These are phyloP conservation scores for Taenioides sp. DNA, from an alignment of 2,797 vertebrate species.

Conservation along the genomic window DNA sequence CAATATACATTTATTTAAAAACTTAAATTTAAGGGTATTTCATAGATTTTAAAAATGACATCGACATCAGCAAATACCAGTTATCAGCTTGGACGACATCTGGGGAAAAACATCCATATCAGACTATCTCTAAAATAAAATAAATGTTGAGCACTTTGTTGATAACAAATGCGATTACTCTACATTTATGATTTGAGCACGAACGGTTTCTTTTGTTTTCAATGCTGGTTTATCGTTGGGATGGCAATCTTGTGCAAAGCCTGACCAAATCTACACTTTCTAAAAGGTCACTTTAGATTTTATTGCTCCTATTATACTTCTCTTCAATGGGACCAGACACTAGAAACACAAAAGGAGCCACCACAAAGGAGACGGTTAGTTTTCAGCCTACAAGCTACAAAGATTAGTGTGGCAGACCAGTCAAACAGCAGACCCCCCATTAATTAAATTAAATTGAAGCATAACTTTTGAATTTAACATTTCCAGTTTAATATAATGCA, in stretches of 20 bases:
- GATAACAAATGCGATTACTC: neutral
- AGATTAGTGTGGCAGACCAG: neutral
- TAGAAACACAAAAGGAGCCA: slow-evolving; percentile 38
- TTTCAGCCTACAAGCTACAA: slow-evolving; percentile 25
- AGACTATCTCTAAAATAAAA: neutral
- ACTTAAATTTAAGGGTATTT: neutral
- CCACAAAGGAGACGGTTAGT: neutral
- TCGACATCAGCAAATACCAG: neutral
- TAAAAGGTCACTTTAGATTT: slow-evolving; percentile 45
- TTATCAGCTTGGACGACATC: neutral
- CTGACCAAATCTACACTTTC: slow-evolving; percentile 33
- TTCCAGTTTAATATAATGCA: neutral
- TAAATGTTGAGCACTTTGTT: too few relatives aligned
- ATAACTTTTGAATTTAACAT: neutral
- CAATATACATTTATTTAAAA: neutral
- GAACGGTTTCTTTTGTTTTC: neutral
- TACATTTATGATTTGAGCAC: neutral
- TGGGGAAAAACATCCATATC: neutral
- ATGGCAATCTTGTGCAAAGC: slow-evolving; percentile 33
- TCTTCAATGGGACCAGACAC: slow-evolving; percentile 46
- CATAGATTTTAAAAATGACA: neutral
- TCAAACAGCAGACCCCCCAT: neutral
- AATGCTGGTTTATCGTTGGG: slow-evolving; percentile 18
- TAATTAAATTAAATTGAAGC: neutral
- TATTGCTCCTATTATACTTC: slow-evolving; percentile 54